Conservation (phyloP, 2,113 vertebrate species). For the Sorex fumeus region DNA sequence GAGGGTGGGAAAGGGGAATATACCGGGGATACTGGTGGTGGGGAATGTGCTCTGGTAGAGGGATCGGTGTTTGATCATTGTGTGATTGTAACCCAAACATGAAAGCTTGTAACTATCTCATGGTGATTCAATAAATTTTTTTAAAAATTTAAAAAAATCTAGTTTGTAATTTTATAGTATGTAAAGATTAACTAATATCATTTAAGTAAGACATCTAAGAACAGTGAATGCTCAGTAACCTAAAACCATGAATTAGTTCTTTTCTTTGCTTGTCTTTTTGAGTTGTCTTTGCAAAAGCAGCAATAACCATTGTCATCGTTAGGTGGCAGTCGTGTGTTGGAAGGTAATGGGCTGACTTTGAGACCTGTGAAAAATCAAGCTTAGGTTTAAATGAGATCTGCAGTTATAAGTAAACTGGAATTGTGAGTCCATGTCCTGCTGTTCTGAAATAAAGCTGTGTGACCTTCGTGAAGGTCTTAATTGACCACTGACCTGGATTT, state of each 20-base stretch:
- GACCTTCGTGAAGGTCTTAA: constrained; percentile 62
- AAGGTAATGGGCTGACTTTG: constrained; percentile 3
- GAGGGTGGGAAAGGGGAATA: too few relatives aligned
- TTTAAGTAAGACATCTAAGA: not conserved
- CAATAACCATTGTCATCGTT: constrained; percentile 18
- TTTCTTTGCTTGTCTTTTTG: not conserved
- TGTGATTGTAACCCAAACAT: too few relatives aligned
- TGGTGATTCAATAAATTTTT: too few relatives aligned
- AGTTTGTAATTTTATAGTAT: not conserved
- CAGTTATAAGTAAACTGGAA: not conserved
- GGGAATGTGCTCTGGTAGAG: too few relatives aligned
- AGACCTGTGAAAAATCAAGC: not conserved
- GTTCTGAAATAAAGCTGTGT: not conserved
- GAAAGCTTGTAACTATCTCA: too few relatives aligned
- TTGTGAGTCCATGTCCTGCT: constrained; percentile 8
- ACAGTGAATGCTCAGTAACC: too few relatives aligned
- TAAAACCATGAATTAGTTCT: not conserved
- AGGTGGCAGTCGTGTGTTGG: constrained; percentile 69
- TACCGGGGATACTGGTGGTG: too few relatives aligned
- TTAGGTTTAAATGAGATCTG: not conserved
- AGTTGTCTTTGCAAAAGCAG: not conserved
- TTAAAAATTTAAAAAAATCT: not conserved
- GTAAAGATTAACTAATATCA: not conserved
- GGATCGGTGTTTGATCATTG: too few relatives aligned
- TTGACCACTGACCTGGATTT: constrained; percentile 53